Percentiles rank a stretch among this genome's conserved stretches.
Evolutionary conservation across 2,797 vertebrate species (phyloP).

Genomic region (Spheniscus humboldti): DNA sequence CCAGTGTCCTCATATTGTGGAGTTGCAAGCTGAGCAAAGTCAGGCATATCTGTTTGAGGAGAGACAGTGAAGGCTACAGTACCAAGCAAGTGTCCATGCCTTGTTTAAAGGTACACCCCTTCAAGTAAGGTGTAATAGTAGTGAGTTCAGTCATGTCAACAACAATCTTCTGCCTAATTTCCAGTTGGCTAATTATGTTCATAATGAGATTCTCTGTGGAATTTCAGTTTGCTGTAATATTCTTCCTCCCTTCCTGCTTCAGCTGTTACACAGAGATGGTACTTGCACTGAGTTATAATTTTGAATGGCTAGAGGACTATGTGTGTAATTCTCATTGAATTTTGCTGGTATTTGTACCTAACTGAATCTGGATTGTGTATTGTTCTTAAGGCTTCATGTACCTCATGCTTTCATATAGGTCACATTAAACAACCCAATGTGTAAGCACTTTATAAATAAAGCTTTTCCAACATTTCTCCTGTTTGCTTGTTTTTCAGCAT

Average conservation of each 20-base stretch:
- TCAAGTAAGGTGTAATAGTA: neutral
- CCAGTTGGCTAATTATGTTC: neutral
- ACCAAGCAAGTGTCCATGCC: neutral
- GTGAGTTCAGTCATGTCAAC: neutral
- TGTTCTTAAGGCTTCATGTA: neutral
- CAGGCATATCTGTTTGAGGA: neutral
- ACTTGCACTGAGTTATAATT: neutral
- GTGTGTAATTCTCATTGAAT: neutral
- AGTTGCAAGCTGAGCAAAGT: neutral
- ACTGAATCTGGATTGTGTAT: neutral
- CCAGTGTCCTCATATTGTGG: neutral
- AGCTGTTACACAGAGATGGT: neutral
- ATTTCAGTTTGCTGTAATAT: neutral
- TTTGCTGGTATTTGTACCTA: neutral
- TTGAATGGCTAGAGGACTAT: neutral
- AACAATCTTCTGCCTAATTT: neutral
- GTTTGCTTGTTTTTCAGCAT: neutral
- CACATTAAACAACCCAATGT: neutral
- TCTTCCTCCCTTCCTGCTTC: neutral
- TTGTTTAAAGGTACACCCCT: neutral
- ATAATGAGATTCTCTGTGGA: neutral
- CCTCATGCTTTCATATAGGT: neutral
- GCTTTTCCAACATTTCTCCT: neutral
- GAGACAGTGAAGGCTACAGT: neutral
- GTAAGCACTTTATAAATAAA: neutral